Base-by-base conservation (phyloP, 2,113 vertebrate genomes). In the Chrysochloris asiatica region DNA sequence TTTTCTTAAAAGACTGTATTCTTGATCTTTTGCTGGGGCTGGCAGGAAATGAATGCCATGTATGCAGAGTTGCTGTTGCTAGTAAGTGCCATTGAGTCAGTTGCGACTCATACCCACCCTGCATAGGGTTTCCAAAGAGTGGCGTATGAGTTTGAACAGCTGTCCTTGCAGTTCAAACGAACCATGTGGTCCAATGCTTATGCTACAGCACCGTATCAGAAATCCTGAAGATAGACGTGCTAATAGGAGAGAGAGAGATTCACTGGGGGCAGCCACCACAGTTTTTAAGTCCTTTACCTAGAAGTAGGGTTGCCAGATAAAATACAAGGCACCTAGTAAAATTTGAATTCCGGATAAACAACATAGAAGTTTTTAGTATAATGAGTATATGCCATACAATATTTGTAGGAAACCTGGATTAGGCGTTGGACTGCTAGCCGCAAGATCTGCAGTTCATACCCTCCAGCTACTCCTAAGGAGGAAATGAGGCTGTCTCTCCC, bases 1-100 rank as follows among this genome's bases (percentile, higher is more conserved):
- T 73, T 82, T 93, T 19, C 54, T 73, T 80, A 6, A 28, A 72
- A 75, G 30, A 89, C 6, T 81, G 11, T 78, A 50, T 85, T 92
- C 56, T 50, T 56, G 69, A 36, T 73, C 65, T 48, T 86, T 36
- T 52, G 28, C 7, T 45, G 63, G 10, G 28, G 28, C 33, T 65
- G 33, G 36, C 12, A 22, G n/a, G 84, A 86, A 65, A 43, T 19
- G 2, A n/a, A 3, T 24, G 22, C n/a, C 1, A 1, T 22, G 47
- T 45, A 14, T 45, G 54, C 54, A n/a, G n/a, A n/a, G n/a, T n/a
- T n/a, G n/a, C n/a, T n/a, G n/a, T n/a, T n/a, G n/a, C n/a, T n/a
- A n/a, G n/a, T n/a, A n/a, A n/a, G n/a, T n/a, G n/a, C n/a, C n/a
- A n/a, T n/a, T n/a, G n/a, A n/a, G n/a, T n/a, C n/a, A n/a, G n/a